These are phyloP conservation scores for Drosophila kuntzei DNA, from an alignment of 2,888 invertebrate genomes.

Conservation along the genomic window DNA sequence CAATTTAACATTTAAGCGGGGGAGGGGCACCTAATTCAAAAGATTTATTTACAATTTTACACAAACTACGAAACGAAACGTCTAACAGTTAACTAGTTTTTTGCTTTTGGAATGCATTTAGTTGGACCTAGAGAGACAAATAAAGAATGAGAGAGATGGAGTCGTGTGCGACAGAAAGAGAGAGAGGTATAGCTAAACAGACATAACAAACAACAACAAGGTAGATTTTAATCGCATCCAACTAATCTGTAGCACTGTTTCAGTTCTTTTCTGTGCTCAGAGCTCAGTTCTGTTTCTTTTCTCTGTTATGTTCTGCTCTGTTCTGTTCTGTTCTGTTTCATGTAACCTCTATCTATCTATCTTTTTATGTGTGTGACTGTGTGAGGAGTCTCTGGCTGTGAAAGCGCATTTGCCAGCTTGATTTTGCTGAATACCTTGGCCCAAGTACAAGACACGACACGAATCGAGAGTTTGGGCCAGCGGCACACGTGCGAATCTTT, in stretches of 20 bases:
- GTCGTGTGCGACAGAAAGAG: conserved; percentile 3
- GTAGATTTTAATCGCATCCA: conserved; percentile 75
- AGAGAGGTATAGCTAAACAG: conserved; percentile 27
- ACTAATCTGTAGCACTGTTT: conserved; percentile 73
- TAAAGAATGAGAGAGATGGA: conserved; percentile 1
- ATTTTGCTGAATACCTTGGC: conserved; percentile 53
- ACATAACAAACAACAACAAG: conserved; percentile 75
- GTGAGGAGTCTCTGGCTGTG: conserved; percentile 28
- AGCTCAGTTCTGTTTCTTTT: conserved; percentile 25
- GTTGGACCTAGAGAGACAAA: conserved; percentile 51
- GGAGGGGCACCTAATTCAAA: conserved; percentile 11
- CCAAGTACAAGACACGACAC: conserved; percentile 40
- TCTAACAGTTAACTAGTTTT: conserved; percentile 75
- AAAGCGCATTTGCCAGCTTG: conserved; percentile 55
- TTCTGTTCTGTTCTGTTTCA: conserved; percentile 39
- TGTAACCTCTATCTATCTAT: conserved; percentile 14
- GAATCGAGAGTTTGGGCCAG: conserved; percentile 39
- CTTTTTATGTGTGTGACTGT: conserved; percentile 14
- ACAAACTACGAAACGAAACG: conserved; percentile 43
- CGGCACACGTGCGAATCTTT: conserved; percentile 67
- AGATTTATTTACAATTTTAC: conserved; percentile 59
- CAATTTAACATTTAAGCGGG: conserved; percentile 52
- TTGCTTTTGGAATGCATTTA: conserved; percentile 79
- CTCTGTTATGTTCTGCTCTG: conserved; percentile 40
- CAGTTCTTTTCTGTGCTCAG: conserved; percentile 17